These are phyloP conservation scores for Apodemus sylvaticus DNA, from an alignment of 2,113 vertebrate species.

Conservation along the genomic window DNA sequence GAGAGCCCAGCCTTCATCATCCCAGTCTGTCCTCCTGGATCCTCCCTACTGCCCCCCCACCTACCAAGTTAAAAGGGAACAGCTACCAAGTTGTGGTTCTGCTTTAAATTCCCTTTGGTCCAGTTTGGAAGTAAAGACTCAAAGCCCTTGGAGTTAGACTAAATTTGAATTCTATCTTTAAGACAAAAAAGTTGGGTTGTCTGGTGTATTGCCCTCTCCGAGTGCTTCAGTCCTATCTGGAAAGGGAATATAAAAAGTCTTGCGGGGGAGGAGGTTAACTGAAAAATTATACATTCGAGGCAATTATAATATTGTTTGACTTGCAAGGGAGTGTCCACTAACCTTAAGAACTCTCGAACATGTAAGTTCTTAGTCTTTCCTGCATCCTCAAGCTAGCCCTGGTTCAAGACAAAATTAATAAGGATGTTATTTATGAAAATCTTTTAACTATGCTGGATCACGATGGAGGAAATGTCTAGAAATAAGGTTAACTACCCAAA, in stretches of 20 bases:
- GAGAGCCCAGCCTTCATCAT: not conserved
- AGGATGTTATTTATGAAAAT: conserved; percentile 52
- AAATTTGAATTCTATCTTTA: not conserved
- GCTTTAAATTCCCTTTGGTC: conserved; percentile 16
- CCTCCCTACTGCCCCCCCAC: not conserved
- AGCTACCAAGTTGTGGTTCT: not conserved
- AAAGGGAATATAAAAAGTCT: conserved; percentile 48
- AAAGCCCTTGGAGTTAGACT: not conserved
- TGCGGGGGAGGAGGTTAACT: not conserved
- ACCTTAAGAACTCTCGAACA: conserved; percentile 19
- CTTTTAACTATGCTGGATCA: not conserved
- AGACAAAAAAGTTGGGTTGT: not conserved
- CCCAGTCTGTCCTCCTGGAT: not conserved
- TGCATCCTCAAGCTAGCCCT: not conserved
- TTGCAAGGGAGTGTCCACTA: conserved; percentile 16
- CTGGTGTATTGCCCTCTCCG: not conserved
- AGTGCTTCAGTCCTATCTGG: not conserved
- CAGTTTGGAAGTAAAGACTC: not conserved
- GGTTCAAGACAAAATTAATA: conserved; percentile 35
- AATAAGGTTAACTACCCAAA: not conserved
- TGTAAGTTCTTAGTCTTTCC: conserved; percentile 22
- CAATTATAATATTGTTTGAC: not conserved
- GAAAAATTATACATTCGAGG: conserved; percentile 32
- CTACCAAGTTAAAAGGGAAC: not conserved
- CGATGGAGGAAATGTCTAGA: not conserved